Base-by-base conservation (phyloP, 2,113 vertebrate species). In the Rana temporaria region DNA sequence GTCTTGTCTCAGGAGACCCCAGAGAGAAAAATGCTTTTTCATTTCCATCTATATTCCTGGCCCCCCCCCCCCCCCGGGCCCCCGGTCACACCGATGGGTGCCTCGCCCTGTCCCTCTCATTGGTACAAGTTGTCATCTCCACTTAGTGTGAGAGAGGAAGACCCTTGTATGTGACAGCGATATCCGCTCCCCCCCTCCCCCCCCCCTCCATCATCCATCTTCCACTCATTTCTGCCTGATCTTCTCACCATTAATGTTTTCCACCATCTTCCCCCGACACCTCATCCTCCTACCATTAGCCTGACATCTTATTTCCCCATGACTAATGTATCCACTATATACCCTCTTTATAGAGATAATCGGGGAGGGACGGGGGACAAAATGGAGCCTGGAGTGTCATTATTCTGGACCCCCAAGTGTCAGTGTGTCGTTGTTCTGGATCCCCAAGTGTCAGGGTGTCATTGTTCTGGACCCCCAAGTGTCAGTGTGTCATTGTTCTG, bases 1-100 rank as follows among this genome's bases (percentile, higher is more conserved):
- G 89, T 60, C 89, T 78, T 72, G 85, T 11, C 88, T 81, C 84
- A 1, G 0, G 86, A 88, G 88, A 85, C 66, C 59, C 38, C 0
- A 19, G 77, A 84, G 56, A 81, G 69, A 82, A 74, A 83, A 81
- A 26, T 8, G 4, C 57, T 64, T 85, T 69, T 86, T 82, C 60
- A 66, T 85, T 82, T 77, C 57, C 68, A 77, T 79, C 85, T 9
- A 0, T 18, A 68, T 82, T 82, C 74, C 73, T 82, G 69, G 2
- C 56, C 55, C 62, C 9, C 3, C 56, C 55, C 62, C 9, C 5
- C 26, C 14, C 76, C 4, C n/a, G 71, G 85, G 59, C 22, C 38
- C 38, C 42, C 7, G 17, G 18, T 38, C 26, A 30, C 55, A 67
- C 85, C 52, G 81, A 82, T 84, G 85, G 68, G 60, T 22, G 26